Evolutionary conservation across 2,113 vertebrate genomes (phyloP).

Genomic region (Hippolais icterina): DNA sequence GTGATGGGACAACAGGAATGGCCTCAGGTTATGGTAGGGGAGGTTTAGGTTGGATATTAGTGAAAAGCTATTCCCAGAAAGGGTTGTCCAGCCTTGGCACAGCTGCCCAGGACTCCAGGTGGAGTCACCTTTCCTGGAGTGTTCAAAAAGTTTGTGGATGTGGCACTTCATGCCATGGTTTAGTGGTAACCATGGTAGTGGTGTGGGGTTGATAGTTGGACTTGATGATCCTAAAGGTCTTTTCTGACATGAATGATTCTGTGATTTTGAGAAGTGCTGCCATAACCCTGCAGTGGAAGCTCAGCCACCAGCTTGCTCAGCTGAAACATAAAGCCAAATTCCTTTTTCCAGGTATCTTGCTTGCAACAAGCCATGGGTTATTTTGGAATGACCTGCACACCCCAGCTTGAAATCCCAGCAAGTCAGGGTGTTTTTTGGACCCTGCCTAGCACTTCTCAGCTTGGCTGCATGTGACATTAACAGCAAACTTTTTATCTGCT

Average conservation of each 20-base stretch:
- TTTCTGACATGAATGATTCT: neutral
- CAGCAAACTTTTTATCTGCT: neutral
- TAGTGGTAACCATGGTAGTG: neutral
- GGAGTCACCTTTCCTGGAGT: neutral
- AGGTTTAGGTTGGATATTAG: neutral
- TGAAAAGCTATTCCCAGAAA: neutral
- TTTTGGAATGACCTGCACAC: neutral
- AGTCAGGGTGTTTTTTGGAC: neutral
- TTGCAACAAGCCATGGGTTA: accelerated
- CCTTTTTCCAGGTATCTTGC: neutral
- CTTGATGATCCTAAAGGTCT: neutral
- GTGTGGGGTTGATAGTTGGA: neutral
- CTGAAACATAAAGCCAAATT: neutral
- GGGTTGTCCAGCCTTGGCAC: neutral
- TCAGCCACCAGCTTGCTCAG: neutral
- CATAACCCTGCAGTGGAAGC: neutral
- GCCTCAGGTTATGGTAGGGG: neutral
- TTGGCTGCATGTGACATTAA: accelerated
- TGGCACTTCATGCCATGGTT: neutral
- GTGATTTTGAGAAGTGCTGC: neutral
- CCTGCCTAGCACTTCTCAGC: neutral
- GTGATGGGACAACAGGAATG: neutral
- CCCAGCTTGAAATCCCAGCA: neutral
- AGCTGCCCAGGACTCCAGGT: neutral
- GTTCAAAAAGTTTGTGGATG: accelerated